Base-by-base conservation (phyloP, 2,888 invertebrate genomes). In the Nipponacmea schrenckii region DNA sequence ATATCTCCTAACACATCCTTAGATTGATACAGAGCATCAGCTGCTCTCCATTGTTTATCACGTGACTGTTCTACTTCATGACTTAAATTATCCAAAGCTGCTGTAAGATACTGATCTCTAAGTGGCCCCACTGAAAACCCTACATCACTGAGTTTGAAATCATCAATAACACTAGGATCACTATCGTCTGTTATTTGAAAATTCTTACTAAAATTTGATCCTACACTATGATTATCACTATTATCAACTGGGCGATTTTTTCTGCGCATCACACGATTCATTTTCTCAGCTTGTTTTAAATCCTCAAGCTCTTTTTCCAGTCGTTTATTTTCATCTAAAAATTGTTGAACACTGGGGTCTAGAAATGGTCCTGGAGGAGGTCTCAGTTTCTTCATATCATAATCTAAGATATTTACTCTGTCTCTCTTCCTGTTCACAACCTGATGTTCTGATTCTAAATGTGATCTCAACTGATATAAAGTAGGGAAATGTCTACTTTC, bases 401-500 rank as follows among this genome's bases (percentile, higher is more conserved):
- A 64, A 12, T 73, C 70, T 24, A 77, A 71, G 48, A 64, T 74
- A 17, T 62, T 64, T 39, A 69, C 62, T 74, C 77, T 70, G 66
- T 65, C 39, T 64, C 66, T 15, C 63, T 64, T 27, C 24, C 63
- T 62, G 17, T 27, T 45, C 48, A 77, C 75, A 69, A 79, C 81
- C 2, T 81, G 72, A 70, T 86, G 86, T 14, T 83, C 82, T 12
- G 71, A 66, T 15, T 83, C 81, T 26, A 85, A 72, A 74, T 86
- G 86, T 4, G 70, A 67, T 26, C 82, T 79, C 26, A 86, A 75
- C 39, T 83, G 82, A n/a, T 78, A 71, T 12, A 86, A 72, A 8
- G 84, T 80, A 17, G 76, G 70, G 74, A 86, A 86, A 62, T 77
- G 75, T 27, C 77, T 69, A 39, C 74, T 65, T 50, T 82, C 78